Percentiles rank a stretch among this genome's conserved stretches.
phyloP scores from a whole-genome alignment of 2,113 vertebrate species.

The Melierax canorus region DNA sequence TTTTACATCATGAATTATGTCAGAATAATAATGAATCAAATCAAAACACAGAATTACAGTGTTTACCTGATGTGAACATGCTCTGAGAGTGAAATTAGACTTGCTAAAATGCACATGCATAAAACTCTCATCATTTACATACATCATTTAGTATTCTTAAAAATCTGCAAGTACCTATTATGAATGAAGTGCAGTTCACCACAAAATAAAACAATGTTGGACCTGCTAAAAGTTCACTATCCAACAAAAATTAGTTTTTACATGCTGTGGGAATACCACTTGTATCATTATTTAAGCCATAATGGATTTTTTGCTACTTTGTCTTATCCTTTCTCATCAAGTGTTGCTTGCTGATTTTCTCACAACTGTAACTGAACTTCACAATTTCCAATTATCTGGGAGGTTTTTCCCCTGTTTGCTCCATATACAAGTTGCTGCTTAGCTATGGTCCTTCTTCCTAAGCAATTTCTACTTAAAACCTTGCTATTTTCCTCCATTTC shows the following conservation, averaged over 20 bases:
- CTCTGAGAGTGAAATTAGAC: neutral
- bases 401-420: neutral
- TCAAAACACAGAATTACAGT: neutral
- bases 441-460: neutral
- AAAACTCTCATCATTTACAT: neutral
- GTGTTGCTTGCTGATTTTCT: neutral
- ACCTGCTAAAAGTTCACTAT: neutral
- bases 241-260: neutral
- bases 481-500: neutral
- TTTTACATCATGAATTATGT: neutral
- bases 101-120: neutral
- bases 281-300: neutral
- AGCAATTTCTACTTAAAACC: neutral
- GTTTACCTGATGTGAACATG: neutral
- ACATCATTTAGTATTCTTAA: neutral
- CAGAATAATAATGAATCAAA: slow-evolving; percentile 7
- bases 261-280: neutral
- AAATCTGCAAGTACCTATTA: neutral
- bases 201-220: neutral
- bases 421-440: neutral
- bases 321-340: neutral
- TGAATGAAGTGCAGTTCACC: neutral
- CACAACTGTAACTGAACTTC: neutral
- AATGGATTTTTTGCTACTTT: neutral
- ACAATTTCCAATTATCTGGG: neutral